A percentile compares a stretch with the other conserved stretches of the same genome.
Conservation (phyloP, 2,797 vertebrate genomes). For the Melanotaenia pygmaea region DNA sequence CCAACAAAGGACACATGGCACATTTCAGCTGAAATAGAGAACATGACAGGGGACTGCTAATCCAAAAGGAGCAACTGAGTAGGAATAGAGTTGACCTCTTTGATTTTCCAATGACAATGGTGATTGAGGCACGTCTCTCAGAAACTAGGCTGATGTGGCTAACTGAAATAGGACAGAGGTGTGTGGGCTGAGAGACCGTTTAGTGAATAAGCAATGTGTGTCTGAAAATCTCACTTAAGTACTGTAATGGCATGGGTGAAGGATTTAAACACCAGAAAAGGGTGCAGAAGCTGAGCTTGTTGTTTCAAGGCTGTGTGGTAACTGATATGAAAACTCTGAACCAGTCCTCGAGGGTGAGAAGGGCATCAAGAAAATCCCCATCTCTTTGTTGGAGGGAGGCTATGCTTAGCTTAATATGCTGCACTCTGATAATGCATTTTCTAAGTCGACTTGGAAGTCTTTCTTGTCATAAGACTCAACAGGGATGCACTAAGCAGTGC, state of each 20-base stretch:
- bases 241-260: conserved; percentile 34
- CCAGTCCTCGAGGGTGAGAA: conserved; percentile 48
- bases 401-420: conserved; percentile 59
- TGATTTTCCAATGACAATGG: conserved; percentile 43
- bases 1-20: conserved; percentile 42
- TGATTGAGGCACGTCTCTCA: conserved; percentile 32
- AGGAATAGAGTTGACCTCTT: conserved; percentile 31
- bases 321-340: conserved; percentile 63
- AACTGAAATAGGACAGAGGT: conserved; percentile 24
- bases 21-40: conserved; percentile 42
- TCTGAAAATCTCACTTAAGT: conserved; percentile 36
- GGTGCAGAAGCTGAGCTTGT: conserved; percentile 45
- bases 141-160: conserved; percentile 13
- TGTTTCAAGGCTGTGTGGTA: conserved; percentile 56
- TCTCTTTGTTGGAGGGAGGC: conserved; percentile 53
- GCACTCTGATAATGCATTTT: conserved; percentile 60
- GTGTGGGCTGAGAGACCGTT: conserved; percentile 32
- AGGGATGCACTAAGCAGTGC: conserved; percentile 50
- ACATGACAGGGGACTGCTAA: conserved; percentile 23
- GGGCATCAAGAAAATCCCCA: conserved; percentile 51
- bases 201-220: conserved; percentile 14
- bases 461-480: conserved; percentile 44
- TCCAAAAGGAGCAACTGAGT: conserved; percentile 37
- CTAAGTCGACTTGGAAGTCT: conserved; percentile 54
- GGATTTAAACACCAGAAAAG: conserved; percentile 46